Evolutionary conservation across 2,797 vertebrate species (phyloP).

Genomic region (Nothura maculosa): DNA sequence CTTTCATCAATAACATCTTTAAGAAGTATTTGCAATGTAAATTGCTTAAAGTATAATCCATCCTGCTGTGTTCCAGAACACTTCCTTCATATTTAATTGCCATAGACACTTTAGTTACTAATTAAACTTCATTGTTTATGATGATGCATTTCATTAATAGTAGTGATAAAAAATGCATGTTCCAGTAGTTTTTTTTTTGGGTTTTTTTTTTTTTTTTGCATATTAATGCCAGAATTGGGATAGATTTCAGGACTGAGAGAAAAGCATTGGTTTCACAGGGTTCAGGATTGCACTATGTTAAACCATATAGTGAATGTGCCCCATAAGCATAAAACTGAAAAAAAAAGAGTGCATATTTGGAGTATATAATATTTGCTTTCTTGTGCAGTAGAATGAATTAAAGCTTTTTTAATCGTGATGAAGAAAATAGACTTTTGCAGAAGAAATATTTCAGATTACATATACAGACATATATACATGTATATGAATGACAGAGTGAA

Average conservation of each 20-base stretch:
- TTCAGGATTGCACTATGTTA: background rate
- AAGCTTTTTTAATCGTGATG: background rate
- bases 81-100: constrained; percentile 83
- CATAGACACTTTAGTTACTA: constrained; percentile 81
- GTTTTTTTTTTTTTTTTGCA: constrained; percentile 35
- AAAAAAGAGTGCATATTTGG: background rate
- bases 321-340: background rate
- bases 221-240: constrained; percentile 22
- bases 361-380: background rate
- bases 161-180: constrained; percentile 51
- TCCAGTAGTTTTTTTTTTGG: constrained; percentile 47
- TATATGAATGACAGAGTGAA: constrained; percentile 10
- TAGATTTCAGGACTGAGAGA: background rate
- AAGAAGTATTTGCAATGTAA: constrained; percentile 82
- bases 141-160: constrained; percentile 81
- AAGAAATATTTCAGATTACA: background rate
- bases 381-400: background rate
- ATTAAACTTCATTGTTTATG: constrained; percentile 86
- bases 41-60: constrained; percentile 75
- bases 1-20: constrained; percentile 71
- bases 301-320: background rate
- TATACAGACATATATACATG: background rate
- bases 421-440: background rate
- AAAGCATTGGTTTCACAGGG: background rate
- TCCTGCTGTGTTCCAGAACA: constrained; percentile 78